Conservation (phyloP, 2,888 invertebrate species). For the Perithous albicinctus region DNA sequence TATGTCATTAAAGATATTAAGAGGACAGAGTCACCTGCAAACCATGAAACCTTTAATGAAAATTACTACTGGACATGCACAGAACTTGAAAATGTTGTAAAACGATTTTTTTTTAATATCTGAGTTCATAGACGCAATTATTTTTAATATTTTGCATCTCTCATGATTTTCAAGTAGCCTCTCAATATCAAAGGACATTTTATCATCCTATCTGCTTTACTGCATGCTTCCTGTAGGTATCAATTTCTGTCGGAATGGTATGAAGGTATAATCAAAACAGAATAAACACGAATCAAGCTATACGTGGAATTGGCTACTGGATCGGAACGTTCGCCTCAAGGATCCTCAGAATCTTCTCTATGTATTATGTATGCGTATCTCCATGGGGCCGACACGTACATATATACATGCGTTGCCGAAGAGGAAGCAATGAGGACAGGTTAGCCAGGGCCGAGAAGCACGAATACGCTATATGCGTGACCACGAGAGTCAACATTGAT, state of each 20-base stretch:
- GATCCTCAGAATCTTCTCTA: constrained; percentile 46
- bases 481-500: constrained; percentile 79
- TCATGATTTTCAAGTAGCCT: too few species aligned
- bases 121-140: too few species aligned
- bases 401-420: constrained; percentile 65
- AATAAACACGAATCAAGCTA: constrained; percentile 50
- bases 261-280: constrained; percentile 32
- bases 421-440: constrained; percentile 54
- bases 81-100: too few species aligned
- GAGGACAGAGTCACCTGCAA: too few species aligned
- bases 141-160: too few species aligned
- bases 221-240: background rate
- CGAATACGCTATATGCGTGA: constrained; percentile 74
- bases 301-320: constrained; percentile 14
- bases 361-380: constrained; percentile 46
- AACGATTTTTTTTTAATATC: too few species aligned
- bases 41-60: too few species aligned
- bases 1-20: too few species aligned
- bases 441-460: constrained; percentile 57
- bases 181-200: too few species aligned
- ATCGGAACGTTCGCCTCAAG: constrained; percentile 16
- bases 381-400: background rate
- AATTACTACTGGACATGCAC: too few species aligned
- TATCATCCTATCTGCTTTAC: background rate
- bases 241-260: background rate